Evolutionary conservation across 2,888 invertebrate genomes (phyloP).

Genomic region (Fragum sueziense): DNA sequence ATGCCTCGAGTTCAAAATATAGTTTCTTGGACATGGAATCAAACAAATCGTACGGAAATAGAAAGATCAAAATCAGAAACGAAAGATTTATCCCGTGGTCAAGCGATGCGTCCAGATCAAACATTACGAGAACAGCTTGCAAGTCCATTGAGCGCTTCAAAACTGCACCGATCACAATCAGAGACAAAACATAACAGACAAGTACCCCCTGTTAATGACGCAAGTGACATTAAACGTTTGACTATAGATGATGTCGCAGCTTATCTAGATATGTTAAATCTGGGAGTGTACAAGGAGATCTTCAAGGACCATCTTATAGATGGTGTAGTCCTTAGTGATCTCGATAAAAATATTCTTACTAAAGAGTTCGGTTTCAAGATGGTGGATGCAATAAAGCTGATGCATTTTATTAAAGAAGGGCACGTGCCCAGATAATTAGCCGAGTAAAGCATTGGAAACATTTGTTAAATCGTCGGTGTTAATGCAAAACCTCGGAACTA

Average conservation of each 20-base stretch:
- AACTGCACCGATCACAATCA: not conserved
- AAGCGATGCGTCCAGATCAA: no score
- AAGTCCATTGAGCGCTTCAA: not conserved
- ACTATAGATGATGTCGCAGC: conserved; percentile 7
- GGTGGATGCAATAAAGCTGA: conserved; percentile 15
- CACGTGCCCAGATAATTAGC: conserved; percentile 28
- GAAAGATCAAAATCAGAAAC: no score
- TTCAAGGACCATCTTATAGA: conserved; percentile 12
- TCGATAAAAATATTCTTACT: not conserved
- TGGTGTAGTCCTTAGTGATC: conserved; percentile 4
- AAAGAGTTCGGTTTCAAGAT: conserved; percentile 19
- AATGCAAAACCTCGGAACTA: no score
- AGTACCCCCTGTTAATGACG: not conserved
- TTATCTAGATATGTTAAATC: not conserved
- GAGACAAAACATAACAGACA: not conserved
- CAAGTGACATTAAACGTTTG: not conserved
- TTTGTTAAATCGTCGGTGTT: no score
- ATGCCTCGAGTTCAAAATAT: no score
- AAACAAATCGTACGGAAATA: no score
- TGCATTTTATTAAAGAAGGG: conserved; percentile 19
- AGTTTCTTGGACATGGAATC: no score
- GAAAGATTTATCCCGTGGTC: no score
- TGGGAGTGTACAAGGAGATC: not conserved
- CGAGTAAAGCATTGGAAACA: no score
- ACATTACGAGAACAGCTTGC: not conserved